phyloP scores from a whole-genome alignment of 2,797 vertebrate genomes.

The Calcarius lapponicus region DNA sequence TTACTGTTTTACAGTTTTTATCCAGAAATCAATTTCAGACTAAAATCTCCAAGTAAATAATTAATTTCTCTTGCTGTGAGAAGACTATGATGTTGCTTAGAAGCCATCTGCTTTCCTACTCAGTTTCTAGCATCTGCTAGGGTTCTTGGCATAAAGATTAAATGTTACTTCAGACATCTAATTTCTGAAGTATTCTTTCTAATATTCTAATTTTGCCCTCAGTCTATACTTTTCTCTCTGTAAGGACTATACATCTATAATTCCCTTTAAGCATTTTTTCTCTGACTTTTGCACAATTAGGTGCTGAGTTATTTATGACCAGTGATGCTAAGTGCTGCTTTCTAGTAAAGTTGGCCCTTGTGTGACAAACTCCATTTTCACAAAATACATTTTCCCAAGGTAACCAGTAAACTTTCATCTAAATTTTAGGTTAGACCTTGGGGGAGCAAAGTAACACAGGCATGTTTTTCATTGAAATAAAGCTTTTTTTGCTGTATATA shows the following conservation, averaged over 20 bases:
- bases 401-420: not conserved
- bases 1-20: not conserved
- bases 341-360: not conserved
- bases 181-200: not conserved
- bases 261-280: not conserved
- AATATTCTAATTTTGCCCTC: not conserved
- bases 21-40: not conserved
- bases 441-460: not conserved
- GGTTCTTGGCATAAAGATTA: not conserved
- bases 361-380: not conserved
- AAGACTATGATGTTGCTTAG: not conserved
- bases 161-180: not conserved
- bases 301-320: not conserved
- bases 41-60: not conserved
- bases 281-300: not conserved
- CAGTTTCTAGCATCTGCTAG: not conserved
- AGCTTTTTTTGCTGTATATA: not conserved
- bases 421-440: not conserved
- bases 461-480: not conserved
- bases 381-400: not conserved
- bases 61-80: not conserved
- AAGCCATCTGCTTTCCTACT: not conserved
- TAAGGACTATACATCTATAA: not conserved
- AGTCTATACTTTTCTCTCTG: not conserved
- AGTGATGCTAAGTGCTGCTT: not conserved